Conservation (phyloP, 2,113 vertebrate species). For the cattle (Bos taurus) region ARS-UCD2.0 NC_037351.1:55006001-55006500, state of each 20-base stretch:
- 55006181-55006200: background rate
- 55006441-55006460: background rate
- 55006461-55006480: background rate
- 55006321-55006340: background rate
- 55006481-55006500: background rate
- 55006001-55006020: conserved; percentile 11
- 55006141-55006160: background rate
- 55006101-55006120: background rate
- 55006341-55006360: background rate
- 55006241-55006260: background rate
- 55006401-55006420: background rate
- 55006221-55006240: background rate
- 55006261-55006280: background rate
- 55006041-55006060: conserved; percentile 26
- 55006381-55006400: background rate
- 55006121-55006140: background rate
- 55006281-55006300: background rate
- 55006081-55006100: background rate
- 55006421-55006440: conserved; percentile 1
- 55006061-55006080: background rate
- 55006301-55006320: background rate
- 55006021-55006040: conserved; percentile 20
- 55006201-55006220: background rate
- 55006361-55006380: background rate
- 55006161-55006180: background rate